Percentiles rank a stretch among this genome's conserved stretches.
These are phyloP conservation scores for Anoplius nigerrimus DNA, from an alignment of 2,888 invertebrate species.

Conservation along the genomic window DNA sequence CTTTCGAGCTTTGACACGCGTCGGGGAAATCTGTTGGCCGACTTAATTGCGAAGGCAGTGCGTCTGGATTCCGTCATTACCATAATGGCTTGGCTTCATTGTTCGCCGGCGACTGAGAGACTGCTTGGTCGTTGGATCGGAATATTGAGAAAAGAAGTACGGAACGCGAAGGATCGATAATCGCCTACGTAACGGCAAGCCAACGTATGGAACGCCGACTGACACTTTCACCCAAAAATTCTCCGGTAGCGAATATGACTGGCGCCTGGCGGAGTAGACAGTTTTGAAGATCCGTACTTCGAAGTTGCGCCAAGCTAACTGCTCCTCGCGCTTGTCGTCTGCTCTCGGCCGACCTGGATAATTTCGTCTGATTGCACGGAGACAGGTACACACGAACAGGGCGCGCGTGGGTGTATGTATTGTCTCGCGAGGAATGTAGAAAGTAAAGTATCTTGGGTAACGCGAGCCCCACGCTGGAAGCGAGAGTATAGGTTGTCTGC, in stretches of 20 bases:
- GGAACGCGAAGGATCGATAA: not conserved
- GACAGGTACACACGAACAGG: constrained; percentile 49
- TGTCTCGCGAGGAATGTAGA: constrained; percentile 73
- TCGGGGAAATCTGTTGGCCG: constrained; percentile 15
- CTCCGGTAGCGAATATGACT: no score
- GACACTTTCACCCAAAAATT: no score
- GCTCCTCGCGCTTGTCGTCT: not conserved
- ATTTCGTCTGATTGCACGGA: constrained; percentile 34
- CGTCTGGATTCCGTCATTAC: no score
- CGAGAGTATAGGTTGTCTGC: constrained; percentile 59
- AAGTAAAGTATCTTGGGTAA: constrained; percentile 74
- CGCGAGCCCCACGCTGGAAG: constrained; percentile 34
- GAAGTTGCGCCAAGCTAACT: no score
- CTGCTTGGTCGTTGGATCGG: no score
- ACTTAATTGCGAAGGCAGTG: constrained; percentile 20
- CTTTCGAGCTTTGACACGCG: constrained; percentile 9
- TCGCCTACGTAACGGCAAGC: not conserved
- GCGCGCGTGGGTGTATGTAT: constrained; percentile 68
- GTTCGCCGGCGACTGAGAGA: no score
- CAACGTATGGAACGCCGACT: no score
- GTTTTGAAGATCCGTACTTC: no score
- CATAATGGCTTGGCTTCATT: no score
- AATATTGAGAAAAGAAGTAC: not conserved
- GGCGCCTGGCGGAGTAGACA: no score
- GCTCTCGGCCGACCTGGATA: constrained; percentile 27